Evolutionary conservation across 2,113 vertebrate species (phyloP).

Genomic region (Pao palembangensis): DNA sequence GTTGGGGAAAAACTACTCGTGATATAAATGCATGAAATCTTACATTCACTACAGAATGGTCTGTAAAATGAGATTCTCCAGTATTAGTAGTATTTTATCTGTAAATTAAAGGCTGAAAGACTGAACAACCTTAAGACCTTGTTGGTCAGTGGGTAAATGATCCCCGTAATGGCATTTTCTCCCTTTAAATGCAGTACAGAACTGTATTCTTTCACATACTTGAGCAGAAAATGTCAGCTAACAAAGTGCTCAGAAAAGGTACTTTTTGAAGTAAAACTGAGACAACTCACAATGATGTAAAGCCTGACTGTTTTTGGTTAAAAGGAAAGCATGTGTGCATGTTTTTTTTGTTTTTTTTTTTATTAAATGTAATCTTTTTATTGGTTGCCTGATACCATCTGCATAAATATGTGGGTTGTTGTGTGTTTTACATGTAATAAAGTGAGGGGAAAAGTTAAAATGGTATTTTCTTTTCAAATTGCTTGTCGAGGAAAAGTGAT

Average conservation of each 20-base stretch:
- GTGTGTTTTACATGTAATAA: not conserved
- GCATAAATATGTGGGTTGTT: not conserved
- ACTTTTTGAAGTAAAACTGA: not conserved
- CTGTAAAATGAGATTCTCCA: slow-evolving; percentile 20
- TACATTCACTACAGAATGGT: slow-evolving; percentile 22
- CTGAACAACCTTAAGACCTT: not conserved
- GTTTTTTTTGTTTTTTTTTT: not conserved
- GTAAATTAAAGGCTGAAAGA: too few relatives aligned
- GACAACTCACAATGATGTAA: not conserved
- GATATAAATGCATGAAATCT: slow-evolving; percentile 33
- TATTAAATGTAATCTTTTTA: not conserved
- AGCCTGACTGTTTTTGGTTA: not conserved
- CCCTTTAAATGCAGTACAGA: not conserved
- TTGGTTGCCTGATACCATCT: not conserved
- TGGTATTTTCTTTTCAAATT: not conserved
- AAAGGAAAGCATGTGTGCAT: slow-evolving; percentile 9
- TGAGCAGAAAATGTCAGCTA: slow-evolving; percentile 4
- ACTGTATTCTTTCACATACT: not conserved
- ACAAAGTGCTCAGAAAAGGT: not conserved
- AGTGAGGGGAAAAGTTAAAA: slow-evolving; percentile 2
- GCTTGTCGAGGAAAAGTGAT: slow-evolving; percentile 1
- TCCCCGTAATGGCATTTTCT: not conserved
- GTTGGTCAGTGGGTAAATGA: too few relatives aligned
- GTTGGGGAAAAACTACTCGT: slow-evolving; percentile 42
- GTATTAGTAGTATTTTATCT: not conserved